These are phyloP conservation scores for Lagodon rhomboides DNA, from an alignment of 2,797 vertebrate genomes.

Conservation along the genomic window DNA sequence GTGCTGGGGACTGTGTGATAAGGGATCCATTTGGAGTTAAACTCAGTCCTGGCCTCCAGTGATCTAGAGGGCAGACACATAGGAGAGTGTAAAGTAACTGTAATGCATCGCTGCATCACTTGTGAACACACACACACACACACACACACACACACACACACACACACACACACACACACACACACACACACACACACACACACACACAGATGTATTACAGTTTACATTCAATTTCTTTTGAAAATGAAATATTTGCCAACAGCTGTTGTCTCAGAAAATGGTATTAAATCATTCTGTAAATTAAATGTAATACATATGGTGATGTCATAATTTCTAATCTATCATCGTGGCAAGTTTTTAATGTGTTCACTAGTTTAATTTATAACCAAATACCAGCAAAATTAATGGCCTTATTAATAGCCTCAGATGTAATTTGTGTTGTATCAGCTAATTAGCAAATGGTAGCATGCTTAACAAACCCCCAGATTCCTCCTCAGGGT, in stretches of 20 bases:
- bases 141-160: too few relatives aligned
- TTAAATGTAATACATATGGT: conserved; percentile 2
- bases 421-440: neutral
- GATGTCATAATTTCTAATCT: neutral
- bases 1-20: conserved; percentile 53
- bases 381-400: neutral
- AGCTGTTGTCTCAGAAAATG: neutral
- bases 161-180: too few relatives aligned
- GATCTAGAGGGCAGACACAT: conserved; percentile 37
- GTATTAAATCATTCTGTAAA: conserved; percentile 2
- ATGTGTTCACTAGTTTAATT: neutral
- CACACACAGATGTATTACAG: too few relatives aligned
- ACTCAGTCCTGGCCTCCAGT: conserved; percentile 45
- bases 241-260: conserved; percentile 11
- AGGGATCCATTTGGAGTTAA: conserved; percentile 61
- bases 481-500: too few relatives aligned
- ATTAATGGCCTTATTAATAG: neutral
- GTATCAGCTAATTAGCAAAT: neutral
- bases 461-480: neutral
- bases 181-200: too few relatives aligned
- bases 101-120: conserved; percentile 34
- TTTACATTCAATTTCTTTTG: neutral
- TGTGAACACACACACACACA: too few relatives aligned
- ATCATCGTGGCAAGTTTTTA: neutral
- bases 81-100: conserved; percentile 32